phyloP scores from a whole-genome alignment of 2,113 vertebrate genomes.

The Periophthalmus modestus region DNA sequence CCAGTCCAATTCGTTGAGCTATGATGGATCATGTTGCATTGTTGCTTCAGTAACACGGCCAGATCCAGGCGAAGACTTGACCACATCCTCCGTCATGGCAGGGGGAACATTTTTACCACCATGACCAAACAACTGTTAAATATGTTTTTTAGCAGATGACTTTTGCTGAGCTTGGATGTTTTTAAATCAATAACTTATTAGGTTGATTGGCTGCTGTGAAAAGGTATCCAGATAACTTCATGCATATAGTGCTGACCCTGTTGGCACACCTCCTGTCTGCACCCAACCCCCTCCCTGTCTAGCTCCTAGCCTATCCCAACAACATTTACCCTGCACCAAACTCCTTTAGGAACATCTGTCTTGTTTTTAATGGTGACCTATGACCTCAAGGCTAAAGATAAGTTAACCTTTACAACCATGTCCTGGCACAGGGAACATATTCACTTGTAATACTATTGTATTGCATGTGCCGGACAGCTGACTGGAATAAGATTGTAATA shows the following conservation, averaged over 20 bases:
- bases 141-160: conserved; percentile 40
- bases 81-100: conserved; percentile 61
- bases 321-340: conserved; percentile 38
- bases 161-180: conserved; percentile 47
- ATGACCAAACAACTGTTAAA: conserved; percentile 49
- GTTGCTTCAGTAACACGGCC: conserved; percentile 27
- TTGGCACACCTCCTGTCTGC: conserved; percentile 45
- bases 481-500: not conserved
- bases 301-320: conserved; percentile 29
- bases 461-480: conserved; percentile 10
- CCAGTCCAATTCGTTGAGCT: conserved; percentile 17
- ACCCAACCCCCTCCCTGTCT: not conserved
- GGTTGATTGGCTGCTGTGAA: conserved; percentile 48
- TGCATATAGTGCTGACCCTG: conserved; percentile 50
- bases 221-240: conserved; percentile 45
- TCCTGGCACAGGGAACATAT: conserved; percentile 5
- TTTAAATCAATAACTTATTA: conserved; percentile 22
- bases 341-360: conserved; percentile 40
- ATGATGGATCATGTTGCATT: conserved; percentile 29
- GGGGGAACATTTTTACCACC: conserved; percentile 55
- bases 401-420: conserved; percentile 45
- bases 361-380: conserved; percentile 48
- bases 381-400: conserved; percentile 62
- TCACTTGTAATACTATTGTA: conserved; percentile 5
- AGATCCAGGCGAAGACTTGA: conserved; percentile 38